Evolutionary conservation across 2,113 vertebrate genomes (phyloP).

Genomic region (Solea senegalensis): DNA sequence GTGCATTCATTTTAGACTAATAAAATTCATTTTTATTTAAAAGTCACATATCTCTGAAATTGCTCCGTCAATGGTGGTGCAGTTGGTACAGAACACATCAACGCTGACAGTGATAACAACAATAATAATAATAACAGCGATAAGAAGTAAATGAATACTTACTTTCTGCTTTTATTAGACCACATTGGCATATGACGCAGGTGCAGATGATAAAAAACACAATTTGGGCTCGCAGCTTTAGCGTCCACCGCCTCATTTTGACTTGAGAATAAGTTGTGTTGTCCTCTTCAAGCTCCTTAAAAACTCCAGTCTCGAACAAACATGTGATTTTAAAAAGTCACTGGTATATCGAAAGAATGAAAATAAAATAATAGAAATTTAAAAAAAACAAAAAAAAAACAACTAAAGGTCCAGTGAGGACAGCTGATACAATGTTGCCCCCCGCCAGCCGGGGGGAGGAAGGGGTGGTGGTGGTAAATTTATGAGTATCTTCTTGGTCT

Average conservation of each 20-base stretch:
- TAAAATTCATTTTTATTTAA: no score
- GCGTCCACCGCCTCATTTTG: constrained; percentile 78
- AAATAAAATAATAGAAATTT: background rate
- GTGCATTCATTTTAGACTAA: no score
- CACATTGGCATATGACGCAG: constrained; percentile 76
- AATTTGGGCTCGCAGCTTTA: constrained; percentile 66
- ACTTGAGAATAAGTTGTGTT: constrained; percentile 42
- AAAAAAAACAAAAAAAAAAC: constrained; percentile 16
- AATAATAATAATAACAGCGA: background rate
- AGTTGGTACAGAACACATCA: no score
- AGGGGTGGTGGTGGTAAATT: constrained; percentile 29
- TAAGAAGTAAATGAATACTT: constrained; percentile 60
- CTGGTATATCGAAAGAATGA: constrained; percentile 30
- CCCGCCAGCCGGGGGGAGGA: constrained; percentile 51
- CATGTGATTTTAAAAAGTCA: constrained; percentile 5
- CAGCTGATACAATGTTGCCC: constrained; percentile 38
- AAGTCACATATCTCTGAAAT: no score
- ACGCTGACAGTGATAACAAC: no score
- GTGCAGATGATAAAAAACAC: constrained; percentile 77
- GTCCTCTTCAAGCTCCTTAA: constrained; percentile 36
- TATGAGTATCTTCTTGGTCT: constrained; percentile 47
- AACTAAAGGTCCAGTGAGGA: constrained; percentile 31
- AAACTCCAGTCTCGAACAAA: constrained; percentile 37
- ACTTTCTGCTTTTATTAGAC: constrained; percentile 83
- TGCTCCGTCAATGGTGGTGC: no score